Evolutionary conservation across 2,113 vertebrate species (phyloP).

Genomic region (Gymnarchus niloticus): DNA sequence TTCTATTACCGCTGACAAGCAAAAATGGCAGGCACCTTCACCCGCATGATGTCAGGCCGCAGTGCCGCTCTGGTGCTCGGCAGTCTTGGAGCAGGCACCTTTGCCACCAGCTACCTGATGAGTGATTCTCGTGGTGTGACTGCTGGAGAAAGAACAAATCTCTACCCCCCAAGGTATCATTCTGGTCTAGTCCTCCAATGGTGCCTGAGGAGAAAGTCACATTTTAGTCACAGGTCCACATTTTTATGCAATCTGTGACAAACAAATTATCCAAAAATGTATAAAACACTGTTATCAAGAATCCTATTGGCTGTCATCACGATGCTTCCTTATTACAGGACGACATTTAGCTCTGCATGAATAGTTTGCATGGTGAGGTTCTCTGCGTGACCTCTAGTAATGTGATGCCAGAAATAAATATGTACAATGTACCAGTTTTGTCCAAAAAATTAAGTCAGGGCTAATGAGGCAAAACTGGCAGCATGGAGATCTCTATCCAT

Average conservation of each 20-base stretch:
- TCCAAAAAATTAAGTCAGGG: too few relatives aligned
- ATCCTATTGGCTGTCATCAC: not conserved
- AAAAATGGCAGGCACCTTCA: slow-evolving; percentile 77
- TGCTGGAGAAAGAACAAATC: slow-evolving; percentile 59
- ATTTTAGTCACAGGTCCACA: not conserved
- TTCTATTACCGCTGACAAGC: not conserved
- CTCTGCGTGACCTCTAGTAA: not conserved
- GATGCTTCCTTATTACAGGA: not conserved
- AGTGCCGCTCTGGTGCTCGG: slow-evolving; percentile 68
- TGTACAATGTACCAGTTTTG: too few relatives aligned
- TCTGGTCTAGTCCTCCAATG: too few relatives aligned
- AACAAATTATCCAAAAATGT: not conserved
- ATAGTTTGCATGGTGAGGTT: not conserved
- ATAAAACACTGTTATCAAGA: not conserved
- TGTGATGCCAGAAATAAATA: not conserved
- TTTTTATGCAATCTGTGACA: not conserved
- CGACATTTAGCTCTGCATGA: too few relatives aligned
- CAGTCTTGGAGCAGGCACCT: slow-evolving; percentile 67
- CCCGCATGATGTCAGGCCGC: slow-evolving; percentile 71
- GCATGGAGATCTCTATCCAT: not conserved
- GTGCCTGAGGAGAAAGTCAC: too few relatives aligned
- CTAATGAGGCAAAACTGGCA: too few relatives aligned
- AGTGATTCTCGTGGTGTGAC: slow-evolving; percentile 60
- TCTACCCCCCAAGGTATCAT: slow-evolving; percentile 79
- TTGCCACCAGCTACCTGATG: slow-evolving; percentile 72